Conservation (phyloP, 2,888 invertebrate genomes). For the Luperina testacea region DNA sequence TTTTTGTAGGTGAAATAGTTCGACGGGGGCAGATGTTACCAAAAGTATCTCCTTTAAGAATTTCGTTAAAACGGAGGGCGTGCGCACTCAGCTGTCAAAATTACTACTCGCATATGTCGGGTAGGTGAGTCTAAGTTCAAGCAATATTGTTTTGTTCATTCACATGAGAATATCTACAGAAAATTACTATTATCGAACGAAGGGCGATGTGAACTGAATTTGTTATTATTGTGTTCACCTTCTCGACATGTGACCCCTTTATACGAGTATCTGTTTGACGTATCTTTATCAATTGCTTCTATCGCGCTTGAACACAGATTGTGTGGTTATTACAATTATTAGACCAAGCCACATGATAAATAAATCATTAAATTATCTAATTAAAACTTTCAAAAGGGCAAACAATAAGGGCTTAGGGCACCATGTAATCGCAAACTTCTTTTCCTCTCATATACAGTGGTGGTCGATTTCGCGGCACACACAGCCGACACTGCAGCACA, state of each 20-base stretch:
- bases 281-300: neutral
- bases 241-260: neutral
- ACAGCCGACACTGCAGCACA: constrained; percentile 20
- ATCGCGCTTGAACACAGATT: neutral
- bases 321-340: neutral
- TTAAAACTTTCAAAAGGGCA: neutral
- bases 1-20: constrained; percentile 53
- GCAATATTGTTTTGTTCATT: constrained; percentile 68
- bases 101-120: constrained; percentile 64
- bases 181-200: constrained; percentile 57
- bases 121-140: constrained; percentile 67
- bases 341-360: neutral
- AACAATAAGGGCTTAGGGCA: neutral
- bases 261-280: neutral
- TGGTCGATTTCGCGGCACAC: constrained; percentile 5
- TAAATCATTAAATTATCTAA: neutral
- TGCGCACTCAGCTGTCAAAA: constrained; percentile 74
- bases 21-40: constrained; percentile 64
- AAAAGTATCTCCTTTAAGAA: constrained; percentile 53
- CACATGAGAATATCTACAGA: constrained; percentile 59
- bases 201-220: constrained; percentile 34
- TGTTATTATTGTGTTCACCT: constrained; percentile 45
- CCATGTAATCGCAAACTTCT: neutral
- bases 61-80: constrained; percentile 49
- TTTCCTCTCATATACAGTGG: neutral